phyloP scores from a whole-genome alignment of 2,888 invertebrate species.

The Podabrus alpinus region DNA sequence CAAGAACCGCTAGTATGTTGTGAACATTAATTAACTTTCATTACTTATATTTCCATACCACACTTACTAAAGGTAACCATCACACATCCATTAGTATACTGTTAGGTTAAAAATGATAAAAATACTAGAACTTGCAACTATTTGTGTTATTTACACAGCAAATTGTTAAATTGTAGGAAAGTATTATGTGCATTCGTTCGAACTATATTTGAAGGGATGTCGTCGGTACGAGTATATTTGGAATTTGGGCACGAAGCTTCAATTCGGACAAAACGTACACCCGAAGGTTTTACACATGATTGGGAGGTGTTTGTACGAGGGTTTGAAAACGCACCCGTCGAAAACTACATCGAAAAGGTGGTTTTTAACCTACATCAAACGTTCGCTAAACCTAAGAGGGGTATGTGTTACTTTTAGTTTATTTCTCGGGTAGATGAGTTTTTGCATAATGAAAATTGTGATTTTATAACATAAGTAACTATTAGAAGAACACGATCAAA shows the following conservation, averaged over 20 bases:
- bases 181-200: background rate
- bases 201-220: background rate
- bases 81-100: background rate
- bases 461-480: background rate
- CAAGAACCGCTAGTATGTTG: background rate
- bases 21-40: background rate
- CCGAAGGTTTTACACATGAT: slow-evolving; percentile 94
- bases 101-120: background rate
- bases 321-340: slow-evolving; percentile 83
- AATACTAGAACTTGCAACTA: background rate
- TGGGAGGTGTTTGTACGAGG: slow-evolving; percentile 96
- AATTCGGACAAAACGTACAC: slow-evolving; percentile 77
- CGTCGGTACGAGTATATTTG: slow-evolving; percentile 79
- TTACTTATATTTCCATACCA: background rate
- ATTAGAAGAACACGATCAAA: background rate
- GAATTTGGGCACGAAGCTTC: slow-evolving; percentile 92
- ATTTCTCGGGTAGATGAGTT: background rate
- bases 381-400: slow-evolving; percentile 89
- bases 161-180: background rate
- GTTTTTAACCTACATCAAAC: slow-evolving; percentile 90
- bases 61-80: background rate
- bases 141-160: background rate
- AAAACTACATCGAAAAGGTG: slow-evolving; percentile 90
- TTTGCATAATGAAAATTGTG: slow-evolving; percentile 46
- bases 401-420: slow-evolving; percentile 57